Percentiles rank a stretch among this genome's conserved stretches.
These are phyloP conservation scores for Sinella curviseta DNA, from an alignment of 1,140 invertebrate species.

Conservation along the genomic window DNA sequence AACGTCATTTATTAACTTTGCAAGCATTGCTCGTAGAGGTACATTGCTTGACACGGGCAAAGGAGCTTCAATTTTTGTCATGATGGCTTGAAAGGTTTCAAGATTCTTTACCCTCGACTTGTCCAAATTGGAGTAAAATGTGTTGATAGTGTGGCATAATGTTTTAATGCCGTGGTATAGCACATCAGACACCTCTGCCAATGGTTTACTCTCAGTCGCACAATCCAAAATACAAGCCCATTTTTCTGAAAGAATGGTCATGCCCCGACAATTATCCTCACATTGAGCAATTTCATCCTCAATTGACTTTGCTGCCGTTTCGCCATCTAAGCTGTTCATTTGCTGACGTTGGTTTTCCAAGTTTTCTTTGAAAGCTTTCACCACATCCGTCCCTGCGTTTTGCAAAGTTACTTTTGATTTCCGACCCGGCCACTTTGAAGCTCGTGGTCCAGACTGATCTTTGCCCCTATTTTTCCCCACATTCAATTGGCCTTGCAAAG, in stretches of 20 bases:
- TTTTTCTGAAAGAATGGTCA: neutral
- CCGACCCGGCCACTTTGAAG: neutral
- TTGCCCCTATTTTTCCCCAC: no score
- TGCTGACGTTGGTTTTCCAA: neutral
- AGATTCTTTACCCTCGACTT: neutral
- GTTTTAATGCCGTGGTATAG: neutral
- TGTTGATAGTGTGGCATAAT: neutral
- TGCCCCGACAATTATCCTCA: neutral
- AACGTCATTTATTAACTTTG: neutral
- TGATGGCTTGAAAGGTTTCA: neutral
- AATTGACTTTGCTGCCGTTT: neutral
- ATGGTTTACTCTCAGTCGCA: neutral
- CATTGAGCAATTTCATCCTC: neutral
- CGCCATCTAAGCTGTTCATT: neutral
- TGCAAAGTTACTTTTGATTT: neutral
- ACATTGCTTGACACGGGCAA: neutral
- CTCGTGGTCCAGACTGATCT: neutral
- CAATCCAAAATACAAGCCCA: neutral
- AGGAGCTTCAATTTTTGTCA: neutral
- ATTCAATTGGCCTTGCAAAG: no score
- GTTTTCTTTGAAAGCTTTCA: neutral
- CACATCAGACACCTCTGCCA: neutral
- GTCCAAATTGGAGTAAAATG: neutral
- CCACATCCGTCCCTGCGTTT: neutral
- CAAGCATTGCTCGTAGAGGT: neutral